Evolutionary conservation across 1,140 invertebrate species (phyloP), one percentile per base, ranked within the genome.

Genomic region (Diploscapter pachys): DNA sequence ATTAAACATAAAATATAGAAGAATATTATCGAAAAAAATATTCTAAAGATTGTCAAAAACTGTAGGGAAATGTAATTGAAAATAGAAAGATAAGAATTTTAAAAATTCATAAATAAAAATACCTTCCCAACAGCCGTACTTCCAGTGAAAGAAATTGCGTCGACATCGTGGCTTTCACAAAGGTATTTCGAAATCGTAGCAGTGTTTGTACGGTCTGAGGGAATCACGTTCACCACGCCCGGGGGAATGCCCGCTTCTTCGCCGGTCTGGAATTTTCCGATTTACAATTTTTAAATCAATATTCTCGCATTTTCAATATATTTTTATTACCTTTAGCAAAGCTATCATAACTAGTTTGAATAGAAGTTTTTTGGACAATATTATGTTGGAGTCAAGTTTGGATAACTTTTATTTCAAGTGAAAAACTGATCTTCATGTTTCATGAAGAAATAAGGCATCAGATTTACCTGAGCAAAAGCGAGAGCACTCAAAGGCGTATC

Each of bases 401-500:
- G 31, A 31, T 31, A 31, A 31, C 31, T 31, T 31, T 31, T 31
- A 31, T 31, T 31, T 31, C 31, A 31, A 31, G 31, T 31, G 31
- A 31, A 31, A 31, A 31, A 31, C 31, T 31, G 50, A 55, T 57
- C 48, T 78, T 63, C 68, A 31, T 31, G 31, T 31, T 31, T 31
- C 31, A 3, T 11, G 50, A 49, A 71, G 13, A 13, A 56, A 79
- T 65, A 51, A 75, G 31, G 52, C 57, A 61, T 4, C 6, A 48
- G 56, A 65, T 48, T 90, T 72, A 87, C 80, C 63, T 89, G 89
- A 55, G 90, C 93, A 11, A 97, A 85, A 5, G 95, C 94, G 51
- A 99, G 85, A 11, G 95, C 95, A 3, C 94, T 93, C 3, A 96
- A 88, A 0, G 97, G 97, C 0, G 96, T 99, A 82, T 99, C 95